Evolutionary conservation across 2,797 vertebrate genomes (phyloP), one percentile per base, ranked within the genome.

Genomic region (Orestias chungarensis): DNA sequence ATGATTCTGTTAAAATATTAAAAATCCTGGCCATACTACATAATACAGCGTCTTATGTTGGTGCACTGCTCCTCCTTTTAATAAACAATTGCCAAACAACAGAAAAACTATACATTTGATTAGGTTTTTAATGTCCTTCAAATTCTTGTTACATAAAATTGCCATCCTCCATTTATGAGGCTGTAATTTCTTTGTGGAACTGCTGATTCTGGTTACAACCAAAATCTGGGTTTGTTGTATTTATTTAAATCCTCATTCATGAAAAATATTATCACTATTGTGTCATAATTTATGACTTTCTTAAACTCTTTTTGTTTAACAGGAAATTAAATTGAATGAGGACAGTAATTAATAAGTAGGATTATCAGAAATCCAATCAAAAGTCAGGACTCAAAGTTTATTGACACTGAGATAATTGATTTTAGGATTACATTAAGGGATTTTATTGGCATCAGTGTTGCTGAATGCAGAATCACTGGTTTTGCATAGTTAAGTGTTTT

Each of bases 381-480:
- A 64, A 67, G 79, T 74, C 82, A 78, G 76, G 55, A 43, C 55
- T 68, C 17, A 9, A 71, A 33, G 20, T 61, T 79, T 61, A 84
- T 79, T 76, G 76, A 83, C 81, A 85, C 65, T 0, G 8, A 29
- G 69, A 68, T 71, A 83, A 89, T 91, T 88, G 91, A 91, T 87
- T 71, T 33, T 5, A 17, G 83, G 82, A 86, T 93, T 85, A 82
- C 67, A 77, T 3, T 12, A 0, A 25, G 65, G 55, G 75, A 72
- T 71, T 72, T 29, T 0, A 14, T 78, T 70, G 82, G 66, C 61
- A 59, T 71, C 38, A 7, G 44, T 31, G 50, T 23, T 15, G 23
- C 72, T 72, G 46, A 77, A 78, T 71, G 75, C 40, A 38, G 62
- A 71, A 38, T 23, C 65, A 59, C 38, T 25, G 64, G 27, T 76